Evolutionary conservation across 2,113 vertebrate genomes (phyloP).

Genomic region (Spilogale gracilis): DNA sequence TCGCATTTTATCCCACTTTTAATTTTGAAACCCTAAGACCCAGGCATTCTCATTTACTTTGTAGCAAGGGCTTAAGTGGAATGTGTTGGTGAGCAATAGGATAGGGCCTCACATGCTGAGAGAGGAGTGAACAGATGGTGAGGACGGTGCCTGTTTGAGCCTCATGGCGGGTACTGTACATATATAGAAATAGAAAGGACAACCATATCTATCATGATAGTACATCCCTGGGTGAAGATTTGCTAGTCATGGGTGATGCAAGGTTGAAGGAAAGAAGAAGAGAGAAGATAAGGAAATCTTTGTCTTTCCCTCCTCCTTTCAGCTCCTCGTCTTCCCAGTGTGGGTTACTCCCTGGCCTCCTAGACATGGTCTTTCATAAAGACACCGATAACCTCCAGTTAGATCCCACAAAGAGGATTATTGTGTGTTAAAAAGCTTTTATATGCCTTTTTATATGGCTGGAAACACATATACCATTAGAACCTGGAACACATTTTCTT

Average conservation of each 20-base stretch:
- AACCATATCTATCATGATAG: rapidly evolving
- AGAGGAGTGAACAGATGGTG: not conserved
- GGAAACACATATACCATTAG: not conserved
- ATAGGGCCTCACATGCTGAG: not conserved
- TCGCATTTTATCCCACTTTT: not conserved
- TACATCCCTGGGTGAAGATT: not conserved
- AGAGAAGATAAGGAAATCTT: not conserved
- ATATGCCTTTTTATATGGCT: not conserved
- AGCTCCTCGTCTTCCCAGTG: not conserved
- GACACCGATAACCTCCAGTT: not conserved
- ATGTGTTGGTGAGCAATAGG: not conserved
- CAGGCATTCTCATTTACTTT: not conserved
- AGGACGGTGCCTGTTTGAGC: not conserved
- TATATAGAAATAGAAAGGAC: not conserved
- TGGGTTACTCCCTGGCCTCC: not conserved
- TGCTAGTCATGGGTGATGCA: not conserved
- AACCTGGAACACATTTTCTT: not conserved
- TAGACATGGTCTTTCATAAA: not conserved
- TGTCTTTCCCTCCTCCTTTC: not conserved
- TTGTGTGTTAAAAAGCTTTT: not conserved
- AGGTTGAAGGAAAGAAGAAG: not conserved
- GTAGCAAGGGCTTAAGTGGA: not conserved
- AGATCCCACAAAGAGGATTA: not conserved
- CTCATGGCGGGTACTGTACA: not conserved
- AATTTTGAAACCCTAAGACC: not conserved